Conservation (phyloP, 2,797 vertebrate genomes). For the Dermochelys coriacea region DNA sequence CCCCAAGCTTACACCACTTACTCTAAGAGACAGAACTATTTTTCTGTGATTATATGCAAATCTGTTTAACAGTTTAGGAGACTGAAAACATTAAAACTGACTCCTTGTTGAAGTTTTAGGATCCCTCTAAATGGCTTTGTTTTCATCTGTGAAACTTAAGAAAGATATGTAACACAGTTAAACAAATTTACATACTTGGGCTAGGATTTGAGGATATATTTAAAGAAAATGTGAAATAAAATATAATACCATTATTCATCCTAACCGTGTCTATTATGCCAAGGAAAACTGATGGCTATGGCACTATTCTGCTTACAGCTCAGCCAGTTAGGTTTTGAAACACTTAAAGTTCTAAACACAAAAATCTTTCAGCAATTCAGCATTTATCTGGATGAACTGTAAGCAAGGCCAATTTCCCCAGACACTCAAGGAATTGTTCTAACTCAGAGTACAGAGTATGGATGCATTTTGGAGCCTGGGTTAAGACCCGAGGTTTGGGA, state of each 20-base stretch:
- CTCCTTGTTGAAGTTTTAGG: not conserved
- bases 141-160: not conserved
- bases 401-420: not conserved
- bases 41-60: not conserved
- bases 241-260: not conserved
- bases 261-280: not conserved
- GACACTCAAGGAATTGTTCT: not conserved
- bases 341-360: not conserved
- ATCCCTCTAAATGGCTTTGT: not conserved
- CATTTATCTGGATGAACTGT: not conserved
- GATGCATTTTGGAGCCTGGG: not conserved
- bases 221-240: not conserved
- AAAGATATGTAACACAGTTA: not conserved
- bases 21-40: not conserved
- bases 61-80: not conserved
- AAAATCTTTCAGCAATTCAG: not conserved
- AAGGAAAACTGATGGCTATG: not conserved
- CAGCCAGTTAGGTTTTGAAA: not conserved
- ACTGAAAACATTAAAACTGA: not conserved
- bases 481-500: not conserved
- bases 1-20: not conserved
- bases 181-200: fast-evolving
- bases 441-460: not conserved
- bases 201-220: not conserved
- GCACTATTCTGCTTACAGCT: not conserved